Evolutionary conservation across 2,113 vertebrate genomes (phyloP).

Genomic region (Neogale vison): DNA sequence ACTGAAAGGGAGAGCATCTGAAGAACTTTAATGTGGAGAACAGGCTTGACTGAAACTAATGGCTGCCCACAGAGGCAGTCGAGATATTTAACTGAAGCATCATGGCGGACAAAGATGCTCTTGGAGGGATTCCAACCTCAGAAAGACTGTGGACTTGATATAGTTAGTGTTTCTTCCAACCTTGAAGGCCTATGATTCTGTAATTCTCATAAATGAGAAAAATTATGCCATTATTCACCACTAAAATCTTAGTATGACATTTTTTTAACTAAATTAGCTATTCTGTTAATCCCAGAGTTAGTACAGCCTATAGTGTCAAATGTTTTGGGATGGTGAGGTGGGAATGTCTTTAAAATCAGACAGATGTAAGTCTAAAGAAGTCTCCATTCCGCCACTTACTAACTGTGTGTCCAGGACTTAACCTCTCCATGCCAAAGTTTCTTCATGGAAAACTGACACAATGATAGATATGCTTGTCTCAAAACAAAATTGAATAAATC

Average conservation of each 20-base stretch:
- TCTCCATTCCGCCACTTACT: not conserved
- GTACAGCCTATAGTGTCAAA: not conserved
- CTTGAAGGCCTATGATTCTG: not conserved
- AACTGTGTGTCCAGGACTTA: not conserved
- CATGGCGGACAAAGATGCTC: not conserved
- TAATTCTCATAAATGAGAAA: not conserved
- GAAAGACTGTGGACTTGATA: not conserved
- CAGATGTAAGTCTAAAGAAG: not conserved
- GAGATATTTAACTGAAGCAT: not conserved
- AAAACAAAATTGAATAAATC: not conserved
- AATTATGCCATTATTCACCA: not conserved
- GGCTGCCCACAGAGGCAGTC: not conserved
- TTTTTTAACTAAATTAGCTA: not conserved
- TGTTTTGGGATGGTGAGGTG: not conserved
- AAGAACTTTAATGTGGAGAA: not conserved
- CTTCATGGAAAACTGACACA: conserved; percentile 32
- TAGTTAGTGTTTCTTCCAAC: not conserved
- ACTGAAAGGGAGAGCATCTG: not conserved
- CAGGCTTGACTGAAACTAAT: not conserved
- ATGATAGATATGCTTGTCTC: not conserved
- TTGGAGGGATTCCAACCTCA: not conserved
- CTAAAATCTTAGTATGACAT: not conserved
- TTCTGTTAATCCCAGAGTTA: not conserved
- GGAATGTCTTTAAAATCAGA: not conserved
- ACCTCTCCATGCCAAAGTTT: not conserved